Conservation (phyloP, 2,888 invertebrate species). For the Frankliniella fusca region DNA sequence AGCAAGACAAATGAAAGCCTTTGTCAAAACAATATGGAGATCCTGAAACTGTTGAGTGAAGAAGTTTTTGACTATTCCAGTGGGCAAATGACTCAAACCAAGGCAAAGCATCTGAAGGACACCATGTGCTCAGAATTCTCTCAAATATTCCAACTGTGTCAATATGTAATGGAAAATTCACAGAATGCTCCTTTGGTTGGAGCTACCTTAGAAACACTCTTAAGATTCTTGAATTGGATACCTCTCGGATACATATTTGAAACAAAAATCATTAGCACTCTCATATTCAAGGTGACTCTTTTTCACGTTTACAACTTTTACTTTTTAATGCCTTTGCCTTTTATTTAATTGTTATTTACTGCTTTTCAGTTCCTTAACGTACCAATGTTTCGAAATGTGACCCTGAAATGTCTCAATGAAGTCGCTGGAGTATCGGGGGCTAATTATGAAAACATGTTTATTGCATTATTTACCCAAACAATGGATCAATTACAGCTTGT, state of each 20-base stretch:
- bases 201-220: slow-evolving; percentile 90
- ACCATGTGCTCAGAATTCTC: slow-evolving; percentile 99
- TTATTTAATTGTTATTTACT: slow-evolving; percentile 29
- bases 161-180: slow-evolving; percentile 94
- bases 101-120: slow-evolving; percentile 98
- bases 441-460: slow-evolving; percentile 90
- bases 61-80: slow-evolving; percentile 99
- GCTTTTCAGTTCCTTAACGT: slow-evolving; percentile 80
- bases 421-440: slow-evolving; percentile 88
- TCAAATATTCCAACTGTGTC: slow-evolving; percentile 95
- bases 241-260: slow-evolving; percentile 99
- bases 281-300: slow-evolving; percentile 70
- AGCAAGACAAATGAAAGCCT: slow-evolving; percentile 98
- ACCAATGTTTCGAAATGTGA: slow-evolving; percentile 96
- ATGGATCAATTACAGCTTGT: slow-evolving; percentile 82
- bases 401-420: slow-evolving; percentile 96
- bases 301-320: slow-evolving; percentile 17
- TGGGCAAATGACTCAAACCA: slow-evolving; percentile 97
- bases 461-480: slow-evolving; percentile 82
- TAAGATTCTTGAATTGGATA: slow-evolving; percentile 98
- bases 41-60: slow-evolving; percentile 93
- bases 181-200: slow-evolving; percentile 95
- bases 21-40: slow-evolving; percentile 99
- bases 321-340: slow-evolving; percentile 17
- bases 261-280: slow-evolving; percentile 89